A percentile compares a stretch with the other conserved stretches of the same genome.
phyloP scores from a whole-genome alignment of 2,797 vertebrate species.

The Sebastiscus tertius region DNA sequence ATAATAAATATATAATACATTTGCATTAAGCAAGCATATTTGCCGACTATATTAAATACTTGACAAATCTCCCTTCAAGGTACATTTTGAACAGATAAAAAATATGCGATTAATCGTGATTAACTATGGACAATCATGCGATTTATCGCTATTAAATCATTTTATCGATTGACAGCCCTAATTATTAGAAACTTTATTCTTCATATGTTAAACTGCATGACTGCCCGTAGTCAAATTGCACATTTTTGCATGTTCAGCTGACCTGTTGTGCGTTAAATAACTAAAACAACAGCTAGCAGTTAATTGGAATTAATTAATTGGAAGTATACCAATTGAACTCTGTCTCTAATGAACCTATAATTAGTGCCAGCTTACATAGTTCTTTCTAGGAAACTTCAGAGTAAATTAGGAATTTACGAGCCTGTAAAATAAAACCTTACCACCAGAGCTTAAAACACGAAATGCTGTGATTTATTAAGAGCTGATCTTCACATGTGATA shows the following conservation, averaged over 20 bases:
- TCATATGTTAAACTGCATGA: not conserved
- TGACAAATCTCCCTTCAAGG: too few relatives aligned
- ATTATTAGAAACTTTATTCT: not conserved
- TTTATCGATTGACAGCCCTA: too few relatives aligned
- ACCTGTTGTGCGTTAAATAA: not conserved
- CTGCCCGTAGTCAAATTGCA: not conserved
- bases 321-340: constrained; percentile 18
- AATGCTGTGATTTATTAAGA: not conserved
- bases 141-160: too few relatives aligned
- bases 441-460: not conserved
- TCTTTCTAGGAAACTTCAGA: constrained; percentile 20
- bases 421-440: constrained; percentile 46
- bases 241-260: not conserved
- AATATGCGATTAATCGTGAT: too few relatives aligned
- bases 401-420: constrained; percentile 45
- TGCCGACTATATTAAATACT: too few relatives aligned
- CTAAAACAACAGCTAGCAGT: not conserved
- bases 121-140: too few relatives aligned
- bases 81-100: too few relatives aligned
- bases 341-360: constrained; percentile 33
- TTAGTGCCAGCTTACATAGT: constrained; percentile 32
- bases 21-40: too few relatives aligned
- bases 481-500: not conserved
- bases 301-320: constrained; percentile 7
- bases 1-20: too few relatives aligned